Evolutionary conservation across 2,888 invertebrate genomes (phyloP).

Genomic region (Pristionchus maxplancki): DNA sequence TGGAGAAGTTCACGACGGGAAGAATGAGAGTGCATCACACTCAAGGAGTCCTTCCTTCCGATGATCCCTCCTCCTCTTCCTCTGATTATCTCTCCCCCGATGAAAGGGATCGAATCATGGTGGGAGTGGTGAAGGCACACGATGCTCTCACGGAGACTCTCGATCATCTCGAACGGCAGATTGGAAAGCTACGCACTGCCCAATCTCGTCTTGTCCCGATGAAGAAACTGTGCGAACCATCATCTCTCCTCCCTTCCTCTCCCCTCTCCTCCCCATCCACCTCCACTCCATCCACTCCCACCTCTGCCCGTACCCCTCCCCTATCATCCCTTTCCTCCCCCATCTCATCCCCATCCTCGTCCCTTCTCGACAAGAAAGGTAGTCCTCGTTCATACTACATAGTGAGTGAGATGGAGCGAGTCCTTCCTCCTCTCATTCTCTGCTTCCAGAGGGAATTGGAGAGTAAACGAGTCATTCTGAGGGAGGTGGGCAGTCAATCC

Average conservation of each 20-base stretch:
- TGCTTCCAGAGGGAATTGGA: constrained; percentile 59
- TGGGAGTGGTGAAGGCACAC: constrained; percentile 55
- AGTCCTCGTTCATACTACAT: constrained; percentile 47
- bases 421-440: constrained; percentile 57
- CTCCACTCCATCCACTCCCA: background rate
- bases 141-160: constrained; percentile 55
- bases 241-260: constrained; percentile 46
- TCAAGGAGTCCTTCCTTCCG: background rate
- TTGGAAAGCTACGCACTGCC: constrained; percentile 61
- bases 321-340: background rate
- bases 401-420: constrained; percentile 55
- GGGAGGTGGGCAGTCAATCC: constrained; percentile 59
- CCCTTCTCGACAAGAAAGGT: background rate
- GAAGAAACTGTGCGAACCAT: constrained; percentile 58
- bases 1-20: constrained; percentile 58
- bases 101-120: constrained; percentile 50
- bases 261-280: constrained; percentile 45
- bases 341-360: background rate
- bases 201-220: constrained; percentile 57
- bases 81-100: constrained; percentile 27
- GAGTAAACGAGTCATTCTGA: constrained; percentile 54
- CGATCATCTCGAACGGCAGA: constrained; percentile 58
- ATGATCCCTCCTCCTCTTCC: constrained; percentile 41
- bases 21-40: constrained; percentile 61
- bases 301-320: background rate